Evolutionary conservation across 1,140 invertebrate species (phyloP).

Genomic region (Mya arenaria): DNA sequence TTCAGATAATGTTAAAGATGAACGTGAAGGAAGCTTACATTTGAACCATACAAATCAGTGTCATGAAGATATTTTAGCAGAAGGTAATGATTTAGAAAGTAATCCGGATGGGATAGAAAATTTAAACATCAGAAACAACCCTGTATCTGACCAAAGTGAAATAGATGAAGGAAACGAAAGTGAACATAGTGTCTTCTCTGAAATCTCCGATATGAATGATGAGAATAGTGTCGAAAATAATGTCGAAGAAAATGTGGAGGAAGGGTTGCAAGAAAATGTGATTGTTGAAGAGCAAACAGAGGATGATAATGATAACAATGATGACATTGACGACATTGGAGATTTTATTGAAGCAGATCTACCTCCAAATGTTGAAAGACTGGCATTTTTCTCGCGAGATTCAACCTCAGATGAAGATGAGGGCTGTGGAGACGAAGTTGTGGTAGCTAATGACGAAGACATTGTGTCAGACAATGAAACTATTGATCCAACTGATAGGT

Average conservation of each 20-base stretch:
- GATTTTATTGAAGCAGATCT: conserved; percentile 78
- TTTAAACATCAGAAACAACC: too few species aligned
- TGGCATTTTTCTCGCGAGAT: conserved; percentile 72
- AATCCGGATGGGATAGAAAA: too few species aligned
- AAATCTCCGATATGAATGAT: too few species aligned
- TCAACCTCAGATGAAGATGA: conserved; percentile 71
- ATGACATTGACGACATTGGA: conserved; percentile 71
- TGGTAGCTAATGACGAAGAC: conserved; percentile 34
- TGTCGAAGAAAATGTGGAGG: conserved; percentile 20
- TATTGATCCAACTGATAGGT: conserved; percentile 47
- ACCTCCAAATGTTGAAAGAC: conserved; percentile 66
- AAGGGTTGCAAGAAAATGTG: background rate
- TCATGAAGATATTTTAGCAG: too few species aligned
- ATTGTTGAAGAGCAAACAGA: background rate
- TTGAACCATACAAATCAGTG: too few species aligned
- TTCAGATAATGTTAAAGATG: too few species aligned
- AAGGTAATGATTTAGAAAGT: too few species aligned
- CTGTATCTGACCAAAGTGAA: too few species aligned
- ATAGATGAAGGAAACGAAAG: background rate
- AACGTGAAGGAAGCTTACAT: too few species aligned
- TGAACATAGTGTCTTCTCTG: background rate
- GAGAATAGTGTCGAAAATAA: conserved; percentile 20
- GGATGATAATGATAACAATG: background rate
- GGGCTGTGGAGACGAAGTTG: conserved; percentile 56
- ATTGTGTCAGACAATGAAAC: conserved; percentile 57